Evolutionary conservation across 2,888 invertebrate genomes (phyloP).

Genomic region (Clivina fossor): DNA sequence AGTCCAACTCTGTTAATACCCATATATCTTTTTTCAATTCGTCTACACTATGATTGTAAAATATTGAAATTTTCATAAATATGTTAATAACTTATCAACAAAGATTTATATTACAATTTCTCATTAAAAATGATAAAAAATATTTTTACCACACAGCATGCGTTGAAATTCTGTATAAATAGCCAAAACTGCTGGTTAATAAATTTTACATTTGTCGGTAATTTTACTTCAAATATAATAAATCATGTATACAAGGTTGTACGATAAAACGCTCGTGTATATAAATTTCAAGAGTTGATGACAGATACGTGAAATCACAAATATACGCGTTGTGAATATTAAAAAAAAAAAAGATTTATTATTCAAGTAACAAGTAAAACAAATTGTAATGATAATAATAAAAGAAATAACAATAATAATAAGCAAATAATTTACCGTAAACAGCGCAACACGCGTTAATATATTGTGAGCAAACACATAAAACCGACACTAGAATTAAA

Average conservation of each 20-base stretch:
- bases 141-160: too few species aligned
- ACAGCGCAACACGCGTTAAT: constrained; percentile 19
- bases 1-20: too few species aligned
- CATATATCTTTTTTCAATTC: background rate
- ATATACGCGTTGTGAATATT: too few species aligned
- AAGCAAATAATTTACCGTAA: constrained; percentile 16
- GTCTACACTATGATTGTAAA: background rate
- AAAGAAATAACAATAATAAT: constrained; percentile 12
- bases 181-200: background rate
- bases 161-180: too few species aligned
- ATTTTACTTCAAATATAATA: constrained; percentile 17
- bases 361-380: constrained; percentile 11
- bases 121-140: too few species aligned
- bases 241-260: constrained; percentile 15
- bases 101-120: background rate
- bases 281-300: constrained; percentile 12
- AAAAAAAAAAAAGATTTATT: constrained; percentile 11
- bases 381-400: constrained; percentile 26
- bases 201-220: constrained; percentile 4
- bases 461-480: constrained; percentile 26
- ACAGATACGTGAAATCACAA: constrained; percentile 2
- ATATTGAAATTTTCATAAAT: background rate
- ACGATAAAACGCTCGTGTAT: constrained; percentile 10
- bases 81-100: background rate
- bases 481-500: constrained; percentile 19